Evolutionary conservation across 2,113 vertebrate species (phyloP).

Genomic region (Aviceda subcristata): DNA sequence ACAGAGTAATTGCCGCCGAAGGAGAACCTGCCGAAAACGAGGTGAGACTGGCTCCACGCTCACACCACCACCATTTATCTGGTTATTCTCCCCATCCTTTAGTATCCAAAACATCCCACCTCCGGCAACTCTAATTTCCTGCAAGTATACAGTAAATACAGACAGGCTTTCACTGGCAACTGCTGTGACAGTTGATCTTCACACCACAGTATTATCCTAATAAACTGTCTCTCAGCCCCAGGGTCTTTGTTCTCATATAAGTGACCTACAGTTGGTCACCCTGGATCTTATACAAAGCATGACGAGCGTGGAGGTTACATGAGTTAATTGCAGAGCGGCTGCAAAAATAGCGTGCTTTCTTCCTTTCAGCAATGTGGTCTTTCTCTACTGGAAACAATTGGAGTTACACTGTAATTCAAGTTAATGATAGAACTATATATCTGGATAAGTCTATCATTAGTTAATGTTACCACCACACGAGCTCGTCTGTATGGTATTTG

Average conservation of each 20-base stretch:
- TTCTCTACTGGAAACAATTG: not conserved
- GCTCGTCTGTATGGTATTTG: not conserved
- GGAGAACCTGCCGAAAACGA: not conserved
- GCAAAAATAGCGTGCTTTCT: slow-evolving; percentile 7
- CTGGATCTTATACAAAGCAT: slow-evolving; percentile 20
- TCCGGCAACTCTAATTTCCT: not conserved
- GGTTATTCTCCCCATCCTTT: not conserved
- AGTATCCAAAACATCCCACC: not conserved
- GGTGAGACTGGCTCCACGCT: not conserved
- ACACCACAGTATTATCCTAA: slow-evolving; percentile 50
- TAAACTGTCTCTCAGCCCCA: slow-evolving; percentile 24
- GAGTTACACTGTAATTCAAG: slow-evolving; percentile 1
- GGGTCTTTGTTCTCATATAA: slow-evolving; percentile 19
- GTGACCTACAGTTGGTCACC: slow-evolving; percentile 44
- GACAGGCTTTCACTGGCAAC: not conserved
- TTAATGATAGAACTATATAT: not conserved
- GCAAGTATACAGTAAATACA: not conserved
- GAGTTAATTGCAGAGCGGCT: slow-evolving; percentile 45
- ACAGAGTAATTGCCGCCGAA: not conserved
- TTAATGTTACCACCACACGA: not conserved
- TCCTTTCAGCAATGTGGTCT: not conserved
- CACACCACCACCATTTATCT: not conserved
- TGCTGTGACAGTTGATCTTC: slow-evolving; percentile 10
- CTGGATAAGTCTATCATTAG: slow-evolving; percentile 9
- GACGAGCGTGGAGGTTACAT: slow-evolving; percentile 29